A percentile compares a stretch with the other conserved stretches of the same genome.
Conservation (phyloP, 2,888 invertebrate genomes). For the Epistrophella euchroma region DNA sequence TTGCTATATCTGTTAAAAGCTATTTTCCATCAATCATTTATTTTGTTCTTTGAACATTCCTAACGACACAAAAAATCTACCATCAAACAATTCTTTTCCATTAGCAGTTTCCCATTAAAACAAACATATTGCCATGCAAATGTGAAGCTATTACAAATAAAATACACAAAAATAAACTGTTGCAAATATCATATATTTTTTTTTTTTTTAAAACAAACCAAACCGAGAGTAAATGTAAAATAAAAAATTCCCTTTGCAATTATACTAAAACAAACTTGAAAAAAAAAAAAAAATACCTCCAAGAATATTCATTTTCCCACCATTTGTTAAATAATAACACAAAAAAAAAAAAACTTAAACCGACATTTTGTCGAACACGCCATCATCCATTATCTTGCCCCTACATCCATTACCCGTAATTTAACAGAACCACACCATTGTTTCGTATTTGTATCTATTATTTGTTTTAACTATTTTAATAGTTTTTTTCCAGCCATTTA, state of each 20-base stretch:
- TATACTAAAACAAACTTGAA: constrained; percentile 22
- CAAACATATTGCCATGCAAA: constrained; percentile 32
- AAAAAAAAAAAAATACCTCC: constrained; percentile 42
- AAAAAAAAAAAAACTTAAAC: constrained; percentile 5
- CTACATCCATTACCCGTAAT: constrained; percentile 70
- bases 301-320: constrained; percentile 57
- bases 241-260: constrained; percentile 38
- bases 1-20: constrained; percentile 37
- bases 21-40: constrained; percentile 48
- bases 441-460: constrained; percentile 71
- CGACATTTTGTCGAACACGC: constrained; percentile 45
- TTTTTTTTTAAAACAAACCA: neutral
- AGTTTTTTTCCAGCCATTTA: constrained; percentile 23
- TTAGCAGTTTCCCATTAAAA: constrained; percentile 49
- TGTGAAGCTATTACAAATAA: constrained; percentile 40
- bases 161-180: neutral
- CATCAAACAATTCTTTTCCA: constrained; percentile 58
- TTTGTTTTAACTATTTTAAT: constrained; percentile 59
- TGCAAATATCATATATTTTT: neutral
- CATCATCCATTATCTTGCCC: constrained; percentile 56
- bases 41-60: constrained; percentile 14
- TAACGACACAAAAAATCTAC: constrained; percentile 28
- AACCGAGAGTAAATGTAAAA: neutral
- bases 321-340: constrained; percentile 37
- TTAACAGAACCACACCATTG: constrained; percentile 51